Percentiles rank a stretch among this genome's conserved stretches.
These are phyloP conservation scores for Lasioglossum lativentre DNA, from an alignment of 2,888 invertebrate species.

Conservation along the genomic window DNA sequence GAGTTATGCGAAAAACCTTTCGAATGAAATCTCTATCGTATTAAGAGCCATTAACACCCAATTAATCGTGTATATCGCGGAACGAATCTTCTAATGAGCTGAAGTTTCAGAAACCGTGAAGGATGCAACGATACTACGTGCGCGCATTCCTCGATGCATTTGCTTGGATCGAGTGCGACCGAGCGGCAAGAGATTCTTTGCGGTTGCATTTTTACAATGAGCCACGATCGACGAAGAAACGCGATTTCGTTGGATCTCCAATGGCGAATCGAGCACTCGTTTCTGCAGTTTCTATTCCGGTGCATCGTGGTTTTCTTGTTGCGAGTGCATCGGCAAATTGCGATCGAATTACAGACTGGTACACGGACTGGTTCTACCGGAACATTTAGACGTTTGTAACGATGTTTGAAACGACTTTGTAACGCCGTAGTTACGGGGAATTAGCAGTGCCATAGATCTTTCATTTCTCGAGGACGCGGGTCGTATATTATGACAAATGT, in stretches of 20 bases:
- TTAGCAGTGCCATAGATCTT: background rate
- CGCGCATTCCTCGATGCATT: background rate
- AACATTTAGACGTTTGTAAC: background rate
- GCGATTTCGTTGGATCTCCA: background rate
- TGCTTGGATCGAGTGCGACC: constrained; percentile 20
- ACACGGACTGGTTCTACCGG: background rate
- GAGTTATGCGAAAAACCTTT: constrained; percentile 14
- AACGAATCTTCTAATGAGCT: constrained; percentile 22
- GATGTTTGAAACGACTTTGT: background rate
- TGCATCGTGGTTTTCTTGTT: background rate
- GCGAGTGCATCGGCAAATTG: background rate
- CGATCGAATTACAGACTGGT: background rate
- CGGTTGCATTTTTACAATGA: background rate
- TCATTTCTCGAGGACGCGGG: background rate
- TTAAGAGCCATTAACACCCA: constrained; percentile 32
- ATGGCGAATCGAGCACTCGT: background rate
- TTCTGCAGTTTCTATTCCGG: constrained; percentile 2
- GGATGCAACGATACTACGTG: constrained; percentile 10
- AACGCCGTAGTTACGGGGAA: background rate
- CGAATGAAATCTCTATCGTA: constrained; percentile 17
- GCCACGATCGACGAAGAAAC: background rate
- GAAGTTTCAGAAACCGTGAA: constrained; percentile 34
- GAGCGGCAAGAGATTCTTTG: background rate
- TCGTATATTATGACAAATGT: background rate
- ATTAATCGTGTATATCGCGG: constrained; percentile 15